phyloP scores from a whole-genome alignment of 2,797 vertebrate species.

The Petrocephalus sullivani region DNA sequence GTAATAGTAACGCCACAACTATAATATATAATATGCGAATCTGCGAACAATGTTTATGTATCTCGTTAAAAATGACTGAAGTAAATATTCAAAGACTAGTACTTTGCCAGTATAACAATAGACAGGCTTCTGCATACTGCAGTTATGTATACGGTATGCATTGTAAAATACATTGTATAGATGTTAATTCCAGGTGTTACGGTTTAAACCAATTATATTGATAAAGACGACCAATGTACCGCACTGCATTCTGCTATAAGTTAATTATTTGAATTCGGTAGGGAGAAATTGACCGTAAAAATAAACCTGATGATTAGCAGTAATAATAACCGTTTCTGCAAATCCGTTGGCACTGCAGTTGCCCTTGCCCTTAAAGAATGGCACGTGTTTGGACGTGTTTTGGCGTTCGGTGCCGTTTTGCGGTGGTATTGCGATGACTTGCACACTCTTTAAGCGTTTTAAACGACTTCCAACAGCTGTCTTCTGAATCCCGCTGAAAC shows the following conservation, averaged over 20 bases:
- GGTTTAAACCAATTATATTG: not conserved
- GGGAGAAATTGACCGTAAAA: not conserved
- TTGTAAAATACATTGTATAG: not conserved
- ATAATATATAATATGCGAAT: not conserved
- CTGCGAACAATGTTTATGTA: not conserved
- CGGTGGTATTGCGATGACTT: not conserved
- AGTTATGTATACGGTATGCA: not conserved
- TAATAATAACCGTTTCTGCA: not conserved
- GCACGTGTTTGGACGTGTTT: not conserved
- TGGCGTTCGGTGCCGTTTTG: not conserved
- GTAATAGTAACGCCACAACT: not conserved
- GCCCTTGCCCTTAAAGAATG: not conserved
- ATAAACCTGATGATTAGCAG: not conserved
- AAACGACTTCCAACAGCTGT: not conserved
- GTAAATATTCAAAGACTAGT: not conserved
- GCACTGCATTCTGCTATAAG: not conserved
- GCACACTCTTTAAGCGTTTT: not conserved
- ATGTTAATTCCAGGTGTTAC: not conserved
- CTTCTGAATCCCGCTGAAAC: not conserved
- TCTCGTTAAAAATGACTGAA: not conserved
- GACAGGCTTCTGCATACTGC: not conserved
- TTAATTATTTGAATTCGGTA: not conserved
- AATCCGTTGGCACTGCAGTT: not conserved
- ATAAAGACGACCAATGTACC: not conserved
- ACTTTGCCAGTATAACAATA: not conserved